Base-by-base conservation (phyloP, 2,797 vertebrate species). In the Sebastes nivosus region DNA sequence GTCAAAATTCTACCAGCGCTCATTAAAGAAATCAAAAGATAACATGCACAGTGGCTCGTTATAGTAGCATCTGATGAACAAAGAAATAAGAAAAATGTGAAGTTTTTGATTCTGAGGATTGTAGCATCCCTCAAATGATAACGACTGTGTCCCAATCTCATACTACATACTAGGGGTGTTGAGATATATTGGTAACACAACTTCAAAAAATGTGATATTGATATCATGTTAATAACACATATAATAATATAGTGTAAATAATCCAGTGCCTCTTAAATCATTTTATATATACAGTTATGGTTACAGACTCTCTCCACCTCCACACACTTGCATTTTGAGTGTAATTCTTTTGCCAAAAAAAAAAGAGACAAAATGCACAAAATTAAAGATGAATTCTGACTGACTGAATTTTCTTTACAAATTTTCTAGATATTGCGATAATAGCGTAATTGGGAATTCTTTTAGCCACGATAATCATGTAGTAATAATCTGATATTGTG, bases 21-120 rank as follows among this genome's bases (percentile, higher is more conserved):
- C 4, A 22, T 24, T 8, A 18, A 65, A 18, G 2, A 20, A 72
- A 60, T 27, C 25, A 27, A 27, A 27, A 27, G 25, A 25, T 75
- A 38, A 42, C 55, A 69, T 9, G 29, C 71, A 85, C 30, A 69
- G 30, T 32, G 60, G 72, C 67, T 14, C 52, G 32, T 75, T 73
- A 75, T 0, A 58, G 30, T 14, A 42, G 29, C n/a, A 59, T 60
- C 36, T 36, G 14, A 9, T 55, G 58, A 75, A 36, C 57, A 69
- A 50, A 72, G 20, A 46, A 66, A 1, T n/a, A 52, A 50, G 38
- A 46, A 42, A 60, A 59, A 46, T 30, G 14, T 27, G 1, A 18
- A 36, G 7, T 18, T 50, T 24, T 77, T 25, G 24, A 70, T 38
- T 67, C 50, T 60, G 13, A 77, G 64, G 52, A 36, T 22, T 0